Conservation (phyloP, 2,888 invertebrate species). For the Caenorhabditis drosophilae region DNA sequence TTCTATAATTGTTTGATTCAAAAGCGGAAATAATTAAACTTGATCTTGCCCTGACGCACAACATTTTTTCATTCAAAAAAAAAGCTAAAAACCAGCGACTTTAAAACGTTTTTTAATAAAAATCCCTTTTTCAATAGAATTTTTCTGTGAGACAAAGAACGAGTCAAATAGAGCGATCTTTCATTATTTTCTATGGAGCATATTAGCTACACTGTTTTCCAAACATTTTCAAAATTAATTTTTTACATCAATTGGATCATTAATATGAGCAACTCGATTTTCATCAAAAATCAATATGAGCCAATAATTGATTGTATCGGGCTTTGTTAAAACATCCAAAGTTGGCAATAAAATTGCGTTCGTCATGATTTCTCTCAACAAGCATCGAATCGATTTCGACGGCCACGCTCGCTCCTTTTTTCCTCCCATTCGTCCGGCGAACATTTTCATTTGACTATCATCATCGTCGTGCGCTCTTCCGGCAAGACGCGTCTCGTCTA, state of each 20-base stretch:
- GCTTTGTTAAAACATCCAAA: conserved; percentile 64
- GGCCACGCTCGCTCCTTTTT: conserved; percentile 55
- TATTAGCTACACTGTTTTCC: too few relatives aligned
- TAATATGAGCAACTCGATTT: conserved; percentile 4
- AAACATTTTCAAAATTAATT: background rate
- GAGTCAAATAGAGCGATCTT: too few relatives aligned
- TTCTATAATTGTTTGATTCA: background rate
- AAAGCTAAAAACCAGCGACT: too few relatives aligned
- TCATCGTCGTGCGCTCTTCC: conserved; percentile 58
- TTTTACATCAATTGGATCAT: conserved; percentile 7
- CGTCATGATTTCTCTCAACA: conserved; percentile 62
- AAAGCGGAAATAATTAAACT: too few relatives aligned
- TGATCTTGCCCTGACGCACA: too few relatives aligned
- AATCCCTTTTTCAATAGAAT: too few relatives aligned
- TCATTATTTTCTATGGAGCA: too few relatives aligned
- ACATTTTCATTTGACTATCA: conserved; percentile 26
- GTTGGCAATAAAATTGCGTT: conserved; percentile 60
- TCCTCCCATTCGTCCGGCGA: conserved; percentile 23
- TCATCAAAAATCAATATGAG: conserved; percentile 52
- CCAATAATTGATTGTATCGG: conserved; percentile 65
- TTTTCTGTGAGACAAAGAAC: too few relatives aligned
- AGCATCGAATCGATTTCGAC: conserved; percentile 57
- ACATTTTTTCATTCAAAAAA: too few relatives aligned
- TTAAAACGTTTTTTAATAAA: too few relatives aligned
- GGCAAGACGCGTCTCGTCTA: conserved; percentile 60